Base-by-base conservation (phyloP, 2,113 vertebrate species). In the Lutjanus erythropterus region DNA sequence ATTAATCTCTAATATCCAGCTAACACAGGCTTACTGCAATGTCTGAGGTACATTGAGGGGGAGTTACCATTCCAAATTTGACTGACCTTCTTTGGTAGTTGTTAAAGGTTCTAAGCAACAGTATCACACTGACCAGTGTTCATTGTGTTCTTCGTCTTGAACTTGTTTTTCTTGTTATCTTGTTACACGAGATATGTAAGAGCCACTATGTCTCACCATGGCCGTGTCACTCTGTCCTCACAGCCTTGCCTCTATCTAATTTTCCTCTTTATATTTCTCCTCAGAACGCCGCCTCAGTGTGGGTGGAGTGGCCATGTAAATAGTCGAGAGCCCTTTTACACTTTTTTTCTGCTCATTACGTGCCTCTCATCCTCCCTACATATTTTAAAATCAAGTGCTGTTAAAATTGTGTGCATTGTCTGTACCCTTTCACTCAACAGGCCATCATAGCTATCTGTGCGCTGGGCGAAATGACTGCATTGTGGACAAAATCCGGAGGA, bases 401-500 rank as follows among this genome's bases (percentile, higher is more conserved):
- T 49, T 78, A 64, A 78, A 77, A 80, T 42, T 18, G 35, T 62
- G 39, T 71, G 31, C 53, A 31, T 74, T 86, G 50, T 85, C 52
- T 75, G 44, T 81, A 5, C 42, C 55, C 46, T 87, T 77, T 89
- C 47, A 10, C 82, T 71, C 78, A 88, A 21, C 90, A 99, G 98
- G 98, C 15, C 97, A 98, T 87, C 97, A 99, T 88, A 99, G 97
- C 81, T 99, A 99, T 83, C 93, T 99, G 25, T 99, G 98, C 75
- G 98, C 98, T n/a, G 98, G 98, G 83, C 94, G 98, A 81, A 99
- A 99, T 44, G 98, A 99, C 93, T 99, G 98, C 93, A 99, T 99
- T 81, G 97, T 99, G 42, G 98, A 99, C 94, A 99, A 99, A 93
- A 97, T 99, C 74, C 96, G 98, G 65, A 97, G 98, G 77, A 99